Conservation (phyloP, 2,888 invertebrate species). For the Elysia crispata region DNA sequence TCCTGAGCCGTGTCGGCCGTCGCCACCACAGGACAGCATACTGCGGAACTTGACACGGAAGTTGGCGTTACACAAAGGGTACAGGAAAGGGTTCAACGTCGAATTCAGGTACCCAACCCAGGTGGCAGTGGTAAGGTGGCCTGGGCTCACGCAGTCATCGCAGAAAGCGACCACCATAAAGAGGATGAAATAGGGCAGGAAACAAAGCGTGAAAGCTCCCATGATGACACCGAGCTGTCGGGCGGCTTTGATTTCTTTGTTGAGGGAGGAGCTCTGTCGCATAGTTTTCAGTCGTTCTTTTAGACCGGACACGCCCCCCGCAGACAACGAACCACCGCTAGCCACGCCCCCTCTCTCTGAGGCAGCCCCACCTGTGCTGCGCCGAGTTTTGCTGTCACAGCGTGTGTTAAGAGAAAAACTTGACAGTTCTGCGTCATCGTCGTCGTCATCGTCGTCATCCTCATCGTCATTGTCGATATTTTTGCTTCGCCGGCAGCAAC, state of each 20-base stretch:
- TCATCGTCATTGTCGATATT: conserved; percentile 59
- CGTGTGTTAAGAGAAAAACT: too few relatives aligned
- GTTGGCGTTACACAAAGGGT: conserved; percentile 79
- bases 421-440: not conserved
- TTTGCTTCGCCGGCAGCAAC: conserved; percentile 24
- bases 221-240: conserved; percentile 81
- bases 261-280: conserved; percentile 70
- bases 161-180: conserved; percentile 81
- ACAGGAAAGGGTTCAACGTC: conserved; percentile 79
- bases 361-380: not conserved
- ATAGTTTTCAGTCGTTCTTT: conserved; percentile 58
- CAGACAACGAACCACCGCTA: conserved; percentile 12
- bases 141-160: conserved; percentile 78
- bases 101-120: conserved; percentile 80
- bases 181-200: conserved; percentile 82
- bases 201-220: conserved; percentile 81
- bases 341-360: not conserved
- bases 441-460: conserved; percentile 55
- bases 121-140: conserved; percentile 78
- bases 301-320: conserved; percentile 19
- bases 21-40: conserved; percentile 62
- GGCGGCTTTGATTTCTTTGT: conserved; percentile 79
- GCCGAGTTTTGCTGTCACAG: not conserved
- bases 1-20: not conserved
- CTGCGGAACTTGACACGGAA: conserved; percentile 77